phyloP scores from a whole-genome alignment of 2,797 vertebrate genomes.

The Crocodylus rhombifer region DNA sequence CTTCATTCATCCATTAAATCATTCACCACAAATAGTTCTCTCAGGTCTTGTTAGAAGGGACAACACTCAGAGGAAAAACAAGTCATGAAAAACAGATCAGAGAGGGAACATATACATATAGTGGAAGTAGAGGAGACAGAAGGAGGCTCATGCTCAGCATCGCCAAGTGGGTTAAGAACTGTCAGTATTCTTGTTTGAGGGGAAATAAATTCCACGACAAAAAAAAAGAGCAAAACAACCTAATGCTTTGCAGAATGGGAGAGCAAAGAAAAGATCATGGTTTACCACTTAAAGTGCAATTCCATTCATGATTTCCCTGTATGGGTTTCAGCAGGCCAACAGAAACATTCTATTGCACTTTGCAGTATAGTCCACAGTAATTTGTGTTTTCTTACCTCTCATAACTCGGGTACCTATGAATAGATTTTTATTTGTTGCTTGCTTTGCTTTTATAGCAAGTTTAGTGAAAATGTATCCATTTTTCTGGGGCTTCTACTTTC shows the following conservation, averaged over 20 bases:
- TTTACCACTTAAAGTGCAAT: not conserved
- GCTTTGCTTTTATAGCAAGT: not conserved
- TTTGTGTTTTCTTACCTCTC: not conserved
- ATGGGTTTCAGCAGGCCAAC: accelerated
- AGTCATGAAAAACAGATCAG: not conserved
- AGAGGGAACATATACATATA: not conserved
- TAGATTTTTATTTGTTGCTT: not conserved
- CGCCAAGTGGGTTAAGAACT: not conserved
- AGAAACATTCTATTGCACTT: not conserved
- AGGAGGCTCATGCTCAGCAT: not conserved
- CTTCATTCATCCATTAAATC: not conserved
- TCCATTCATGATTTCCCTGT: not conserved
- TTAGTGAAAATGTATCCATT: not conserved
- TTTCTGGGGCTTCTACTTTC: not conserved
- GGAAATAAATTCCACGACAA: not conserved
- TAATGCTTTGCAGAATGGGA: not conserved
- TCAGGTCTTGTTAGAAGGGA: not conserved
- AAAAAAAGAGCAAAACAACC: not conserved
- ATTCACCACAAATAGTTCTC: not conserved
- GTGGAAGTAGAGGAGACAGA: not conserved
- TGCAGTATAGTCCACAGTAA: not conserved
- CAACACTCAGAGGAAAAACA: not conserved
- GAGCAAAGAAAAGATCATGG: not conserved
- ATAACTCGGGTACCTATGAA: not conserved
- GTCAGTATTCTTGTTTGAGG: not conserved